Evolutionary conservation across 2,888 invertebrate genomes (phyloP).

Genomic region (Emmelina monodactyla): DNA sequence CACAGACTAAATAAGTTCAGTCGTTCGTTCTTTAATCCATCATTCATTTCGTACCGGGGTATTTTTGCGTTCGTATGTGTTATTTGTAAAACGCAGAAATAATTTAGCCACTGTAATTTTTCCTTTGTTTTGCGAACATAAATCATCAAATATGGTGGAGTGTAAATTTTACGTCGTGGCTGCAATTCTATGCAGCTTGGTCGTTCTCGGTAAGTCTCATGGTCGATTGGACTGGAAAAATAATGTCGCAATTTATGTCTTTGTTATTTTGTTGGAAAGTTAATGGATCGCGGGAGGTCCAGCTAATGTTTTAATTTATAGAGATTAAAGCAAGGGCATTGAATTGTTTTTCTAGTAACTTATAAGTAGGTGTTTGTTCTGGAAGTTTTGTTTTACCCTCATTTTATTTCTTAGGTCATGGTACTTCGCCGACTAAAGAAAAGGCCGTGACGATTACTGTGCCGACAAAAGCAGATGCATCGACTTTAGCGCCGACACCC

Average conservation of each 20-base stretch:
- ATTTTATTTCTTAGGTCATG: neutral
- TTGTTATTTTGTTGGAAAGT: constrained; percentile 27
- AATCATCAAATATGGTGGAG: constrained; percentile 7
- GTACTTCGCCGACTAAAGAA: no score
- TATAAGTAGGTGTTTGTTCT: neutral
- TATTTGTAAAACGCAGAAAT: neutral
- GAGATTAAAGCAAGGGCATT: no score
- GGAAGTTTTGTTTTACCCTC: neutral
- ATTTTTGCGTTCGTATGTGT: neutral
- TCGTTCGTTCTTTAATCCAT: neutral
- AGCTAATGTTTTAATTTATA: no score
- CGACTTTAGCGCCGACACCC: neutral
- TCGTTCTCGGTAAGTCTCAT: constrained; percentile 35
- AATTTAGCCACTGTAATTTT: no score
- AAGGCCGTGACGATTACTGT: neutral
- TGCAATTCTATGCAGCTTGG: constrained; percentile 36
- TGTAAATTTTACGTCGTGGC: constrained; percentile 35
- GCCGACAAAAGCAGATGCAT: neutral
- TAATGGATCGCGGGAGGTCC: no score
- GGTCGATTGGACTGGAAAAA: constrained; percentile 1
- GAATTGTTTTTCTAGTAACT: constrained; percentile 2
- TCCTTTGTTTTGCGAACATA: no score
- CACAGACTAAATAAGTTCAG: no score
- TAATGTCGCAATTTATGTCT: constrained; percentile 23
- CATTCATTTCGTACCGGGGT: neutral